A percentile compares a stretch with the other conserved stretches of the same genome.
Evolutionary conservation across 1,140 invertebrate genomes (phyloP).

Genomic region (Rhagoletis pomonella): DNA sequence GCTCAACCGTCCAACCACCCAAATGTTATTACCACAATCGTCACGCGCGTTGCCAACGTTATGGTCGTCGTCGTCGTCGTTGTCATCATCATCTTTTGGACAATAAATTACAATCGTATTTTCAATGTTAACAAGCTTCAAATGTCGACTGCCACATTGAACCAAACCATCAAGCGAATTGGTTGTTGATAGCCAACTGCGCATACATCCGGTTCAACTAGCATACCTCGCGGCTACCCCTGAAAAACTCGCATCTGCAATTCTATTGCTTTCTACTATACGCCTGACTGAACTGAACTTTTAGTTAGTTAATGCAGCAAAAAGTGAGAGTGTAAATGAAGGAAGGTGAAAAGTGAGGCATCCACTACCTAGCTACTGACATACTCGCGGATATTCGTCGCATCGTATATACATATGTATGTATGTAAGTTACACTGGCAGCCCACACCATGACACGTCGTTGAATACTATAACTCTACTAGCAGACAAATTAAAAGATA

Average conservation of each 20-base stretch:
- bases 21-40: no score
- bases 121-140: conserved; percentile 51
- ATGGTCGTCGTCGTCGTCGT: conserved; percentile 45
- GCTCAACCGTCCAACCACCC: not conserved
- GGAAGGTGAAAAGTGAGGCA: not conserved
- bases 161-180: not conserved
- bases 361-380: not conserved
- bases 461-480: not conserved
- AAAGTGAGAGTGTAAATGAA: not conserved
- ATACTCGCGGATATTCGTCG: not conserved
- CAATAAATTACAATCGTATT: conserved; percentile 50
- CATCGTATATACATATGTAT: not conserved
- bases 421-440: not conserved
- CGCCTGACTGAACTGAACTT: not conserved
- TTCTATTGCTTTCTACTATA: not conserved
- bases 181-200: not conserved
- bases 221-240: not conserved
- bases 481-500: not conserved
- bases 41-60: conserved; percentile 24
- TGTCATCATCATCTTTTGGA: conserved; percentile 50
- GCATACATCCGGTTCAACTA: conserved; percentile 27
- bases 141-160: conserved; percentile 14
- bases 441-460: not conserved
- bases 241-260: not conserved
- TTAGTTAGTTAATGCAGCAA: not conserved